Percentiles rank a stretch among this genome's conserved stretches.
Evolutionary conservation across 2,113 vertebrate genomes (phyloP).

Genomic region (Pangasianodon hypophthalmus): DNA sequence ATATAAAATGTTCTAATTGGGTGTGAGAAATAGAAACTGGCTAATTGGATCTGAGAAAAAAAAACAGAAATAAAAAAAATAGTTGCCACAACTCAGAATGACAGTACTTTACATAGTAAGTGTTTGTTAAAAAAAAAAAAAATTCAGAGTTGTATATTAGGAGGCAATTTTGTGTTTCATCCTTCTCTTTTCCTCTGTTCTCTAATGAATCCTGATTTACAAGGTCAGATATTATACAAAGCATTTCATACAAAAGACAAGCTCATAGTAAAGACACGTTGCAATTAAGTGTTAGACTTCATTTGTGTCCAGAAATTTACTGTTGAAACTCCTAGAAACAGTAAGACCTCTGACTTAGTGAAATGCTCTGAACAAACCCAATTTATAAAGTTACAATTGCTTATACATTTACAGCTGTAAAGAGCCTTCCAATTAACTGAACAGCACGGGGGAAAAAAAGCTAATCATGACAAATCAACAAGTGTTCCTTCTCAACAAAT

Average conservation of each 20-base stretch:
- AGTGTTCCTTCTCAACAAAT: conserved; percentile 35
- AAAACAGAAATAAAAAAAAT: background rate
- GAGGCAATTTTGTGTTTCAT: background rate
- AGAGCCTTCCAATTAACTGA: conserved; percentile 35
- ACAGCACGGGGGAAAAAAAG: background rate
- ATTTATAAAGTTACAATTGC: background rate
- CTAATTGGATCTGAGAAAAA: background rate
- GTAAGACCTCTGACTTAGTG: background rate
- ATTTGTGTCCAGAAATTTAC: background rate
- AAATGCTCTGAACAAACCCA: background rate
- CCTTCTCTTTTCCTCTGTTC: background rate
- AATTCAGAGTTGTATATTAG: background rate
- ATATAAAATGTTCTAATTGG: conserved; percentile 1
- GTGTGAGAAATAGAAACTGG: background rate
- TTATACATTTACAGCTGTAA: background rate
- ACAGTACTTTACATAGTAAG: background rate
- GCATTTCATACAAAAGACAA: background rate
- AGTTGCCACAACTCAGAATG: no score
- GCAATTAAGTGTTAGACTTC: background rate
- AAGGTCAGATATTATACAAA: background rate
- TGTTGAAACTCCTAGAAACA: background rate
- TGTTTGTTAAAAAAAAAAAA: background rate
- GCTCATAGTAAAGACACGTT: background rate
- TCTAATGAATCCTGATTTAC: background rate
- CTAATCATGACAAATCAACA: conserved; percentile 47